Conservation (phyloP, 2,888 invertebrate genomes). For the Spilarctia lutea region DNA sequence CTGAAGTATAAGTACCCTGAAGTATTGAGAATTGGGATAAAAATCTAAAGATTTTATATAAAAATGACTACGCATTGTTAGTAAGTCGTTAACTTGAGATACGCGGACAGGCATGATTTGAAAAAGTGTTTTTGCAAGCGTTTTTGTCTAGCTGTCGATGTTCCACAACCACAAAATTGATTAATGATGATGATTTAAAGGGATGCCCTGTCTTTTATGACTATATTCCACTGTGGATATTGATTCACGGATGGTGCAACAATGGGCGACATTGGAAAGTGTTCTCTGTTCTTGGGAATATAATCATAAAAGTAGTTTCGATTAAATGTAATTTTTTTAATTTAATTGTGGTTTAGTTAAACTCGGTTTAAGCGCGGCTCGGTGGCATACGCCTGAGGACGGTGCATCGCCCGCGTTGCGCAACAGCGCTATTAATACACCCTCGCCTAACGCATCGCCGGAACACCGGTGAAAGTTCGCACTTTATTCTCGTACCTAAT, state of each 20-base stretch:
- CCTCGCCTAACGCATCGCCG: conserved; percentile 56
- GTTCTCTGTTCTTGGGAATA: neutral
- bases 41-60: too few species aligned
- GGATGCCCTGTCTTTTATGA: too few species aligned
- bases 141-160: too few species aligned
- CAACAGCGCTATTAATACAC: conserved; percentile 63
- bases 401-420: conserved; percentile 71
- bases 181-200: too few species aligned
- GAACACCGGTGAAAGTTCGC: conserved; percentile 54
- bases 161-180: too few species aligned
- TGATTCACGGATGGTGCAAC: neutral
- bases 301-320: neutral
- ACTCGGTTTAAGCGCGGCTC: conserved; percentile 26
- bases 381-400: conserved; percentile 35
- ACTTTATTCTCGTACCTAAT: conserved; percentile 29
- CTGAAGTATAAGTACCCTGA: neutral
- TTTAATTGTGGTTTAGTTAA: conserved; percentile 25
- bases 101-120: too few species aligned
- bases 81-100: too few species aligned
- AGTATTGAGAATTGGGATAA: neutral
- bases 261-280: neutral
- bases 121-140: neutral
- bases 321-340: neutral
- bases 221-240: too few species aligned
- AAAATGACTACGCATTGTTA: too few species aligned